Conservation (phyloP, 2,888 invertebrate species). For the Rhingia campestris region DNA sequence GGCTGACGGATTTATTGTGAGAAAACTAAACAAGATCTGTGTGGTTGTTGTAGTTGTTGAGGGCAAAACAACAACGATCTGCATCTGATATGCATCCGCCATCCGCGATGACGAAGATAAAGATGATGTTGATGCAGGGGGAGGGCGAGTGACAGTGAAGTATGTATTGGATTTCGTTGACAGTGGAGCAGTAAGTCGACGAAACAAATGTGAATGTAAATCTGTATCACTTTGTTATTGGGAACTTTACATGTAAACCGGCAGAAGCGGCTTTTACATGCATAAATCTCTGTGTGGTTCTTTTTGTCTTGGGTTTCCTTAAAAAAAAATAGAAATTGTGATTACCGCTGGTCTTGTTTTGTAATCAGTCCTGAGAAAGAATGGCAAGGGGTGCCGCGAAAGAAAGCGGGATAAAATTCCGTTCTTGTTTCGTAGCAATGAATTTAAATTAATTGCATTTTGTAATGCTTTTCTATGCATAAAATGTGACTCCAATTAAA, state of each 20-base stretch:
- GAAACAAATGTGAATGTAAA: slow-evolving; percentile 53
- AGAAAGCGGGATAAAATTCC: not conserved
- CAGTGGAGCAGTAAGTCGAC: slow-evolving; percentile 38
- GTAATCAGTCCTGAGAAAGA: slow-evolving; percentile 28
- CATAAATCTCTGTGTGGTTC: slow-evolving; percentile 50
- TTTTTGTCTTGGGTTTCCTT: slow-evolving; percentile 13
- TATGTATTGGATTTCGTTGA: slow-evolving; percentile 69
- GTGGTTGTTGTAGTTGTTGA: not conserved
- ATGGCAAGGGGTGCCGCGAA: not conserved
- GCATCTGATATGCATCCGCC: not conserved
- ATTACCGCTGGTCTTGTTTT: not conserved
- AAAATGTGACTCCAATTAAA: slow-evolving; percentile 71
- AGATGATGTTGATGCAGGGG: not conserved
- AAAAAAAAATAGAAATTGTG: not conserved
- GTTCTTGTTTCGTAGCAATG: slow-evolving; percentile 47
- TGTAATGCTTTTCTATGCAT: slow-evolving; percentile 63
- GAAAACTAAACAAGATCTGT: slow-evolving; percentile 46
- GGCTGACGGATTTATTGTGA: slow-evolving; percentile 57
- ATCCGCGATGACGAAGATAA: too few species aligned
- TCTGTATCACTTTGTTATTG: slow-evolving; percentile 51
- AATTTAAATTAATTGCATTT: slow-evolving; percentile 69
- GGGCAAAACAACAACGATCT: slow-evolving; percentile 29
- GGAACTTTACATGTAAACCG: slow-evolving; percentile 26
- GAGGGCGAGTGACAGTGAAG: slow-evolving; percentile 44
- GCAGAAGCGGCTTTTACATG: slow-evolving; percentile 40